Base-by-base conservation (phyloP, 2,888 invertebrate genomes). In the Lochmaea crataegi region DNA sequence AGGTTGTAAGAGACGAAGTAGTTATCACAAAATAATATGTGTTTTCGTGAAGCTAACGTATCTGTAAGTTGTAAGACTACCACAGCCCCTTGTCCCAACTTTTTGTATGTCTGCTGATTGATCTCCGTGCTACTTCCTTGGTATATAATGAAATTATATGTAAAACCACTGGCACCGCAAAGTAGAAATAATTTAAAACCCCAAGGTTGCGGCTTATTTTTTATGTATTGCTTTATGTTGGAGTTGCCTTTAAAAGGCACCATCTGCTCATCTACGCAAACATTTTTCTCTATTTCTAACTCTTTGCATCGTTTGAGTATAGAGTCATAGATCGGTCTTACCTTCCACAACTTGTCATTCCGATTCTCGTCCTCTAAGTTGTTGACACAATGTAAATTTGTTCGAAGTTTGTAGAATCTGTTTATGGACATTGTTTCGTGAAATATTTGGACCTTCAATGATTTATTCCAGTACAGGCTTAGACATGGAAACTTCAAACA, bases 1-100 rank as follows among this genome's bases (percentile, higher is more conserved):
- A 68, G 63, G 61, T 68, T 32, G 63, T 68, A 68, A 38, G 16
- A 51, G n/a, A 61, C 51, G 56, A 68, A 68, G n/a, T 45, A 51
- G 16, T 65, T 45, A 22, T 64, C 64, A 64, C 45, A 64, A 48
- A 48, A 64, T 26, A 45, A 64, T 26, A 12, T 64, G 22, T 64
- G 42, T 45, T 64, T 64, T 16, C 51, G 22, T 18, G 38, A 7
- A 32, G 26, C 38, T 38, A 38, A 60, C n/a, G 18, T 64, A 22
- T 45, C 45, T 45, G 26, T 22, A 12, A 22, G 38, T 22, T 64
- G 64, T 22, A 64, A 64, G 9, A 64, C 5, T 14, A 32, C 45
- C 22, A 48, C 26, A 45, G 64, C 64, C 14, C 64, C 64, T 48
- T 64, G 64, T 14, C 45, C 64, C 45, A 45, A 64, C 42, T 14